Evolutionary conservation across 2,113 vertebrate genomes (phyloP), one percentile per base, ranked within the genome.

Genomic region (Mionectes macconnelli): DNA sequence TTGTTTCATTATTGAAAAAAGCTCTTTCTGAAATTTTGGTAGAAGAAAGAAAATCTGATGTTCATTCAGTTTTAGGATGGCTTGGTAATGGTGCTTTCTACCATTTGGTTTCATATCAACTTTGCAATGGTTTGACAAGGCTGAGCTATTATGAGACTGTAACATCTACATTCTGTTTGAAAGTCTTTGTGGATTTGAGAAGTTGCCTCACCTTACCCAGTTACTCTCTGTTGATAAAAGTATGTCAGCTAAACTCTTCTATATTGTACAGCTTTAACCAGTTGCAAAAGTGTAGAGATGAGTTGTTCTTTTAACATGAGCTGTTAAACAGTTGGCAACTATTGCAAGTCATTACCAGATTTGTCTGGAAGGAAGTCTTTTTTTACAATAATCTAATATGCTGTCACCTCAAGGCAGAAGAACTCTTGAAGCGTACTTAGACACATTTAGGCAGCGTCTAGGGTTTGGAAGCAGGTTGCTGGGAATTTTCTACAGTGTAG

Each of bases 41-140:
- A 39, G 24, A 37, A 44, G 9, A 44, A 70, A 62, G 21, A 42
- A 47, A 40, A 40, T 31, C 16, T 35, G 30, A 37, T 75, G 23
- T 20, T 14, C 0, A 0, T 62, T 93, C 15, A 23, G 0, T 59
- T 89, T 68, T 62, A 33, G 44, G 8, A 1, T 64, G 37, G 3
- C 10, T 37, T 10, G 28, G 25, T 86, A 40, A 66, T 28, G 63
- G 1, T 59, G 24, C 24, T 72, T 93, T 23, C 22, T 63, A 10
- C 44, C 6, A 1, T 20, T 10, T 1, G 0, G 6, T 60, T 49
- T 7, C 6, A 11, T 77, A 30, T 57, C 17, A 39, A 8, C 55
- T 44, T 87, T 60, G 23, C 45, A 66, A 16, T 18, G 11, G 55
- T 44, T 69, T 69, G 63, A 39, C 44, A 30, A 56, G 3, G 31